Evolutionary conservation across 2,797 vertebrate genomes (phyloP).

Genomic region (Hydrophis major): DNA sequence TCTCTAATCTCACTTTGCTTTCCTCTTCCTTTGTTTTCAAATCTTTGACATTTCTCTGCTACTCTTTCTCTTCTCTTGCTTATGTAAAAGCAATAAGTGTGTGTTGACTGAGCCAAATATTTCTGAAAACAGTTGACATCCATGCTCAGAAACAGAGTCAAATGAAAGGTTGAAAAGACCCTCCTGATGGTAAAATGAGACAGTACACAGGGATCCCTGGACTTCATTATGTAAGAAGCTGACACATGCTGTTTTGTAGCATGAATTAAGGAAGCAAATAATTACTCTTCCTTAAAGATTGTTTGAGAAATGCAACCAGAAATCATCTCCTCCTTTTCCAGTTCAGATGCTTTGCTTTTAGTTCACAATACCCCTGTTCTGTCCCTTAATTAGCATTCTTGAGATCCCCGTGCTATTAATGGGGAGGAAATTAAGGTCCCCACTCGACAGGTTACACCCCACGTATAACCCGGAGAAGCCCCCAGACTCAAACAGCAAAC

Average conservation of each 20-base stretch:
- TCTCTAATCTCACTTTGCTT: background rate
- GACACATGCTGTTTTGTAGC: conserved; percentile 3
- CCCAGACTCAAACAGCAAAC: no score
- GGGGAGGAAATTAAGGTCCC: no score
- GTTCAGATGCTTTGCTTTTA: background rate
- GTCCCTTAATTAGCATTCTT: no score
- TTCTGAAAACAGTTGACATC: conserved; percentile 37
- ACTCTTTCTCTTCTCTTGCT: background rate
- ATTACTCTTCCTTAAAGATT: conserved; percentile 18
- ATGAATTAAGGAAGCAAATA: conserved; percentile 33
- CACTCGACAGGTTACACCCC: no score
- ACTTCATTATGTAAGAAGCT: conserved; percentile 23
- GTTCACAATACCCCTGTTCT: background rate
- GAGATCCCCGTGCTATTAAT: no score
- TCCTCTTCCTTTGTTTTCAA: background rate
- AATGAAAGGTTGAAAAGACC: conserved; percentile 50
- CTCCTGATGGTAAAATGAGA: conserved; percentile 50
- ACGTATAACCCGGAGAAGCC: no score
- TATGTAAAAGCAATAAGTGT: conserved; percentile 4
- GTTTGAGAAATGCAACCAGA: background rate
- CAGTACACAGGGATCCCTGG: conserved; percentile 37
- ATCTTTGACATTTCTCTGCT: background rate
- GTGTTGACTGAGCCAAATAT: conserved; percentile 22
- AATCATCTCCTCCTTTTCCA: background rate
- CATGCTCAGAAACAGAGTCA: conserved; percentile 28